A percentile compares a stretch with the other conserved stretches of the same genome.
Evolutionary conservation across 2,888 invertebrate species (phyloP).

Genomic region (Orthonychiurus folsomi): DNA sequence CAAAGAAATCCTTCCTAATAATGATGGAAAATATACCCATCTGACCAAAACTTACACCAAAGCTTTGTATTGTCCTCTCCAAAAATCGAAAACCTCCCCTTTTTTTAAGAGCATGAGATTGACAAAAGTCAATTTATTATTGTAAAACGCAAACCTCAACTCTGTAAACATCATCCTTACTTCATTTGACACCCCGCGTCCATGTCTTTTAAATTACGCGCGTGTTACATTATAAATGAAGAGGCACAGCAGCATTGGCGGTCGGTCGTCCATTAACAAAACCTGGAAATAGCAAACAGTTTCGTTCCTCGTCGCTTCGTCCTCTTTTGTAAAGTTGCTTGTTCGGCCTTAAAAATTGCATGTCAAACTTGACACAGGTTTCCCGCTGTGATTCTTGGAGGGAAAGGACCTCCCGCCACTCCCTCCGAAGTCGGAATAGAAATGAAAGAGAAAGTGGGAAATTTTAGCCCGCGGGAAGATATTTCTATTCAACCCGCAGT

Average conservation of each 20-base stretch:
- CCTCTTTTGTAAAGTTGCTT: neutral
- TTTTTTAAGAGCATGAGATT: neutral
- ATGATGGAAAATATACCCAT: neutral
- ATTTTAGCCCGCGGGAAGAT: too few species aligned
- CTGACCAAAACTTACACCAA: too few species aligned
- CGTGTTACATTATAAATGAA: neutral
- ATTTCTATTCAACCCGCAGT: neutral
- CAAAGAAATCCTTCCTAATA: neutral
- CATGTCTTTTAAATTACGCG: neutral
- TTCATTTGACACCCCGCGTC: neutral
- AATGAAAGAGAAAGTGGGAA: too few species aligned
- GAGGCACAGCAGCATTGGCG: neutral
- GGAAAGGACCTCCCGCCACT: constrained; percentile 11
- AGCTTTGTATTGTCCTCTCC: too few species aligned
- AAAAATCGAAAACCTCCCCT: too few species aligned
- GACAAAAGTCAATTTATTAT: neutral
- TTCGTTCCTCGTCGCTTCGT: too few species aligned
- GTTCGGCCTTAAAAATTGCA: constrained; percentile 24
- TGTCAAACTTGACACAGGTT: constrained; percentile 24
- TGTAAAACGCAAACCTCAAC: neutral
- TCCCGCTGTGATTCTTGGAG: constrained; percentile 20
- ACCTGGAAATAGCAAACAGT: too few species aligned
- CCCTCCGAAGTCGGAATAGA: constrained; percentile 8
- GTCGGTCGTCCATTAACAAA: too few species aligned
- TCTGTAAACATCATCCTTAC: neutral